Conservation (phyloP, 2,113 vertebrate genomes). For the Actenoides hombroni region DNA sequence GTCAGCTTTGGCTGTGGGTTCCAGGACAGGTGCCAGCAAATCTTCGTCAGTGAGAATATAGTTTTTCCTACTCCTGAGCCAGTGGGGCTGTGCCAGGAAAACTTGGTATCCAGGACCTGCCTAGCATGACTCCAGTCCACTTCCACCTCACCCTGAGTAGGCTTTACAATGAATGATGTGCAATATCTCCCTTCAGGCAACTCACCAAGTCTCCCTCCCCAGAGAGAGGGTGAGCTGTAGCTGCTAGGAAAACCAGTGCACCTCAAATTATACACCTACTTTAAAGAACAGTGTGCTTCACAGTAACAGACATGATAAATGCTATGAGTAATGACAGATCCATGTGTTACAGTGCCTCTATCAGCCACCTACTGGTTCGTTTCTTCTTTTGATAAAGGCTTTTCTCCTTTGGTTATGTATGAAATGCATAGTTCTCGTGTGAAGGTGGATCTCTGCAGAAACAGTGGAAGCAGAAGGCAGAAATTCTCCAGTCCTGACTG, state of each 20-base stretch:
- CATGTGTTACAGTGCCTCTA: conserved; percentile 9
- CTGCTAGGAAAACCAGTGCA: conserved; percentile 24
- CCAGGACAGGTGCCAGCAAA: not conserved
- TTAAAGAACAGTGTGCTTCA: conserved; percentile 30
- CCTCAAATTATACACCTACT: conserved; percentile 36
- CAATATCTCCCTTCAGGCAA: not conserved
- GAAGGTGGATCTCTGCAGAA: conserved; percentile 32
- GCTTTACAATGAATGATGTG: not conserved
- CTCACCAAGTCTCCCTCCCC: not conserved
- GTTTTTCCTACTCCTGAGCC: not conserved
- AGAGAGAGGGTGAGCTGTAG: not conserved
- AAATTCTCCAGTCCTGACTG: not conserved
- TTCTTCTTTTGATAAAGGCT: conserved; percentile 37
- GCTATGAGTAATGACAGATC: conserved; percentile 56
- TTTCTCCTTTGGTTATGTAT: not conserved
- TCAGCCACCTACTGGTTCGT: conserved; percentile 58
- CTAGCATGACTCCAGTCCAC: not conserved
- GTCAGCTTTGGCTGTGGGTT: not conserved
- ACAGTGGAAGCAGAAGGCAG: conserved; percentile 5
- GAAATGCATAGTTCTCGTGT: not conserved
- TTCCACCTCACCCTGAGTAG: not conserved
- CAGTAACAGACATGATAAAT: conserved; percentile 48
- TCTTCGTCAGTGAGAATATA: not conserved
- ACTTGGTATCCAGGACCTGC: not conserved
- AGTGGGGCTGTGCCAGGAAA: not conserved